Conservation (phyloP, 2,113 vertebrate species). For the Enhydra lutris region DNA sequence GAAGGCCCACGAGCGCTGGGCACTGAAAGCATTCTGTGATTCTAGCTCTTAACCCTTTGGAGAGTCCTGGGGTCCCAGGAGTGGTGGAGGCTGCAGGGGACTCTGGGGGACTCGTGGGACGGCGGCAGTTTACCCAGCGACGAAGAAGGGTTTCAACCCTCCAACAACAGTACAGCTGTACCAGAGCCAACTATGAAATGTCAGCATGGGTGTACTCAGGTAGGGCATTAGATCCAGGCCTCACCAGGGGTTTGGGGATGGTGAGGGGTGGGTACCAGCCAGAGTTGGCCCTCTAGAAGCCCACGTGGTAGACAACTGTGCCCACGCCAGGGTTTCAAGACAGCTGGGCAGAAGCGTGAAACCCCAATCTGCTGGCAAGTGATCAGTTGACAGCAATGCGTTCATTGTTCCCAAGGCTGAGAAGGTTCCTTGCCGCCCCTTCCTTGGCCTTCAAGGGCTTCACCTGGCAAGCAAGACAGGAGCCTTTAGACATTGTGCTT, state of each 20-base stretch:
- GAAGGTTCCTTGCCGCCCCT: not conserved
- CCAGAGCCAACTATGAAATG: not conserved
- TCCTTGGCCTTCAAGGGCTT: not conserved
- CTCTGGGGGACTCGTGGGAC: not conserved
- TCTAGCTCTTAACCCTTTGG: not conserved
- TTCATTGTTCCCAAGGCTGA: not conserved
- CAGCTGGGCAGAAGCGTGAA: not conserved
- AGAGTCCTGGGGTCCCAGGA: not conserved
- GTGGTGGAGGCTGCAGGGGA: not conserved
- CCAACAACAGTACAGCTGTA: not conserved
- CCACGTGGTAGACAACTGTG: not conserved
- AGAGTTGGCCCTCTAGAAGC: not conserved
- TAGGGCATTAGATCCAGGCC: not conserved
- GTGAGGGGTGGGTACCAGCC: not conserved
- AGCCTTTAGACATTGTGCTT: not conserved
- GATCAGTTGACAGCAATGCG: not conserved
- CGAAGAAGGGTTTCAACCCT: not conserved
- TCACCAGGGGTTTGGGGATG: not conserved
- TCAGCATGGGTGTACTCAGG: not conserved
- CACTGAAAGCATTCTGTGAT: not conserved
- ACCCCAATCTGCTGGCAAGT: not conserved
- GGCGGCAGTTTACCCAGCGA: not conserved
- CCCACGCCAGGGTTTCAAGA: not conserved
- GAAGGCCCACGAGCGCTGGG: not conserved
- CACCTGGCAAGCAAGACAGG: not conserved